phyloP scores from a whole-genome alignment of 2,113 vertebrate genomes.

The Cyprichromis sp. region DNA sequence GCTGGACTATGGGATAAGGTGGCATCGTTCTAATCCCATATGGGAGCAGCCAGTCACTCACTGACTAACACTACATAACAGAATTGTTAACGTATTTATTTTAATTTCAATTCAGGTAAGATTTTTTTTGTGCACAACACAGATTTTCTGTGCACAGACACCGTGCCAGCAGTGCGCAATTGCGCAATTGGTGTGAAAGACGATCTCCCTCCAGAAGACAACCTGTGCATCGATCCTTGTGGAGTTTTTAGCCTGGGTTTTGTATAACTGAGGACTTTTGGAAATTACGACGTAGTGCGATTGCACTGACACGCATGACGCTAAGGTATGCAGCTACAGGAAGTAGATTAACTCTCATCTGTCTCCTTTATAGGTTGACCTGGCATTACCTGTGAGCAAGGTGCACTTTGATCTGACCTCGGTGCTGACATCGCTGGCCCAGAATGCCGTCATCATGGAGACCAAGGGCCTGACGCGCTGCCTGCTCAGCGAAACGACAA shows the following conservation, averaged over 20 bases:
- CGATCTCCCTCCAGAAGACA: background rate
- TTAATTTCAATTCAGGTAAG: background rate
- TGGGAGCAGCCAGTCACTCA: background rate
- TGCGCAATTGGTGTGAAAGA: background rate
- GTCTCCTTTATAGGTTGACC: constrained; percentile 66
- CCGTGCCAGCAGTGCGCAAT: background rate
- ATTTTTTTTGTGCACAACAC: background rate
- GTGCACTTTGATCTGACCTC: constrained; percentile 88
- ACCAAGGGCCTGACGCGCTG: constrained; percentile 87
- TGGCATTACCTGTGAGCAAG: constrained; percentile 80
- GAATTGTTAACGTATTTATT: background rate
- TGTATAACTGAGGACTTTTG: background rate
- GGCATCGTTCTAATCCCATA: background rate
- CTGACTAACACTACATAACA: background rate
- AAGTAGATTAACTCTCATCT: background rate
- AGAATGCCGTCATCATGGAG: constrained; percentile 76
- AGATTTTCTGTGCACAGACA: background rate
- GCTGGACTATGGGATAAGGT: background rate
- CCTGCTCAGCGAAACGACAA: constrained; percentile 79
- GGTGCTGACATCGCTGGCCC: constrained; percentile 74
- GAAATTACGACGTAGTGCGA: background rate
- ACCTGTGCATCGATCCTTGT: background rate
- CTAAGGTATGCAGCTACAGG: background rate
- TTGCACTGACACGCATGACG: background rate
- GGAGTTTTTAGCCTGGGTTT: background rate